Conservation (phyloP, 2,113 vertebrate genomes). For the Fulmarus glacialis region DNA sequence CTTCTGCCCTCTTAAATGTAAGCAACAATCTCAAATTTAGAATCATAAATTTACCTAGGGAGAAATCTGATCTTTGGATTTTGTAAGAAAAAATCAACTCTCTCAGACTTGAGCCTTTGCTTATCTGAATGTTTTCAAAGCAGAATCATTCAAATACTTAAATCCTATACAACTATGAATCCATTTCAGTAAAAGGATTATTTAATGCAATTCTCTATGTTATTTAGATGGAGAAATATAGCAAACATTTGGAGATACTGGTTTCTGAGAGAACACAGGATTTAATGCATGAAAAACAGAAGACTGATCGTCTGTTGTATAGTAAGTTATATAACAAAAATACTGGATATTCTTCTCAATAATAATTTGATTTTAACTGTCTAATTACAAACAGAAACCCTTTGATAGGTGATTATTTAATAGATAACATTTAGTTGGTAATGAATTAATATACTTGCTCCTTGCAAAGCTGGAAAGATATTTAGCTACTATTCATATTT, state of each 20-base stretch:
- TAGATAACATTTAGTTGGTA: not conserved
- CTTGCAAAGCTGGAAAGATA: not conserved
- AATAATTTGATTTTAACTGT: not conserved
- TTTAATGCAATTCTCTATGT: not conserved
- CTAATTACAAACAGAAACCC: not conserved
- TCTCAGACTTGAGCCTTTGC: not conserved
- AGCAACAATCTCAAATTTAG: not conserved
- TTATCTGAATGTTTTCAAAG: not conserved
- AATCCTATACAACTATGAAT: not conserved
- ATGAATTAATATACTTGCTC: not conserved
- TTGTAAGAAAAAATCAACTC: not conserved
- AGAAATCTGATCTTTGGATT: not conserved
- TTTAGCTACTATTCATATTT: not conserved
- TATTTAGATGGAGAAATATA: slow-evolving; percentile 89
- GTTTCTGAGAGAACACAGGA: slow-evolving; percentile 86
- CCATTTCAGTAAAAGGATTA: not conserved
- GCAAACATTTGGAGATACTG: slow-evolving; percentile 87
- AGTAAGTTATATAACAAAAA: slow-evolving; percentile 74
- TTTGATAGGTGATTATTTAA: not conserved
- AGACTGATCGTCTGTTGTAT: slow-evolving; percentile 82
- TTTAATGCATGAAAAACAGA: slow-evolving; percentile 88
- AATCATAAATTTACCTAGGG: not conserved
- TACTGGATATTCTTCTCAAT: not conserved
- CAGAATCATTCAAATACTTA: not conserved
- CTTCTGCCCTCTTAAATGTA: not conserved